Evolutionary conservation across 2,113 vertebrate genomes (phyloP).

Genomic region (Edolisoma coerulescens): DNA sequence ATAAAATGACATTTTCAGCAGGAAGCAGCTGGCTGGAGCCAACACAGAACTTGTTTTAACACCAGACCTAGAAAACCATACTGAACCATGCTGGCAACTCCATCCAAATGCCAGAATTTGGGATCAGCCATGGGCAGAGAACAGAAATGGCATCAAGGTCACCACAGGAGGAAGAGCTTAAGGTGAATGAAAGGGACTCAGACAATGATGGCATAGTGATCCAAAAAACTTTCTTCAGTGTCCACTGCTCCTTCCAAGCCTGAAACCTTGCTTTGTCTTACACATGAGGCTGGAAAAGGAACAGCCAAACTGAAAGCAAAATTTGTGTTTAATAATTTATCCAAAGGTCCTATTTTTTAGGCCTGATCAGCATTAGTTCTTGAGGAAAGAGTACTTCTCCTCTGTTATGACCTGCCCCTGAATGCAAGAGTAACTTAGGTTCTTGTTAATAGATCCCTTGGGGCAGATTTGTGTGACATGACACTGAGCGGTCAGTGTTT

Average conservation of each 20-base stretch:
- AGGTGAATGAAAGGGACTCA: background rate
- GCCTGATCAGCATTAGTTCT: background rate
- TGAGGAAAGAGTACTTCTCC: background rate
- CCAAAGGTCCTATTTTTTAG: background rate
- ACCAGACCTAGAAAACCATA: background rate
- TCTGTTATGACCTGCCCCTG: rapidly evolving
- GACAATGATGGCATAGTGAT: background rate
- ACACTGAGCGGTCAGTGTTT: background rate
- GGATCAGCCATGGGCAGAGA: background rate
- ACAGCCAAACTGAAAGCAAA: background rate
- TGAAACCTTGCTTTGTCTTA: rapidly evolving
- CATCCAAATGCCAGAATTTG: rapidly evolving
- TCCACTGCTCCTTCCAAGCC: background rate
- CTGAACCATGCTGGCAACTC: background rate
- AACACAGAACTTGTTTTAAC: background rate
- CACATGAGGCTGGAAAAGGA: background rate
- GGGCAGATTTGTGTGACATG: background rate
- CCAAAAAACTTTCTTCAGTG: background rate
- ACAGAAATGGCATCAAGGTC: background rate
- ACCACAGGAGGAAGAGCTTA: background rate
- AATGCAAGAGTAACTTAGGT: background rate
- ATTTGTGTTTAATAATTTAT: background rate
- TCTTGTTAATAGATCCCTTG: background rate
- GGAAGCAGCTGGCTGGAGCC: background rate
- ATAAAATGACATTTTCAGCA: background rate